A percentile compares a stretch with the other conserved stretches of the same genome.
Conservation (phyloP, 2,888 invertebrate genomes). For the Hemistola chrysoprasaria region DNA sequence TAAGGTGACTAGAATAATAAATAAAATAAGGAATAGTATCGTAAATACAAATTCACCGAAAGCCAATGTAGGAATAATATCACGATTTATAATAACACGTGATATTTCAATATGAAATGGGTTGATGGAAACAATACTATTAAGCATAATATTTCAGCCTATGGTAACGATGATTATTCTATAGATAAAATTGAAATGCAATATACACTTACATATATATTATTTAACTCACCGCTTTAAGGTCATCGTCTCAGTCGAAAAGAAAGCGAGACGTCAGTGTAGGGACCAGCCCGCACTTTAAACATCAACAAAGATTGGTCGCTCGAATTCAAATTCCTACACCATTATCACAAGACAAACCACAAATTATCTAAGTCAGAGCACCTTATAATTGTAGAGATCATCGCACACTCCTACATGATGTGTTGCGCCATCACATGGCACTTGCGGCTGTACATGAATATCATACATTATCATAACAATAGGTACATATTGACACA, state of each 20-base stretch:
- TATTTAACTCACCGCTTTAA: constrained; percentile 34
- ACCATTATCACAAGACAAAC: constrained; percentile 74
- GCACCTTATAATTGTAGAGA: constrained; percentile 83
- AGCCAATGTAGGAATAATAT: not conserved
- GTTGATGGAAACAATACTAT: constrained; percentile 38
- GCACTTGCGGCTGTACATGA: constrained; percentile 68
- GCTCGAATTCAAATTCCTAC: constrained; percentile 66
- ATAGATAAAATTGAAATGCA: constrained; percentile 71
- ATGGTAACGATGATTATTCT: constrained; percentile 63
- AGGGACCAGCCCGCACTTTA: constrained; percentile 70
- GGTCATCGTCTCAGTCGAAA: constrained; percentile 32
- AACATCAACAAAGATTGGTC: constrained; percentile 71
- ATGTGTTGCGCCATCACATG: constrained; percentile 71
- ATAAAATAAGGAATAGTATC: constrained; percentile 15
- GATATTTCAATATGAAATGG: constrained; percentile 2
- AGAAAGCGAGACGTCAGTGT: constrained; percentile 34
- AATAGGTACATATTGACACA: constrained; percentile 74
- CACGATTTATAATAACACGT: not conserved
- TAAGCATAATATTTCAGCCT: constrained; percentile 49
- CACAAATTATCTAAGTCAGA: constrained; percentile 78
- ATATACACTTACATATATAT: constrained; percentile 46
- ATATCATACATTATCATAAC: constrained; percentile 67
- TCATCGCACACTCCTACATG: constrained; percentile 70
- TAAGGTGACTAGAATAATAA: constrained; percentile 29
- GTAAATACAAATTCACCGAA: constrained; percentile 2